These are phyloP conservation scores for Microplitis deprimator DNA, from an alignment of 2,888 invertebrate genomes.

Conservation along the genomic window DNA sequence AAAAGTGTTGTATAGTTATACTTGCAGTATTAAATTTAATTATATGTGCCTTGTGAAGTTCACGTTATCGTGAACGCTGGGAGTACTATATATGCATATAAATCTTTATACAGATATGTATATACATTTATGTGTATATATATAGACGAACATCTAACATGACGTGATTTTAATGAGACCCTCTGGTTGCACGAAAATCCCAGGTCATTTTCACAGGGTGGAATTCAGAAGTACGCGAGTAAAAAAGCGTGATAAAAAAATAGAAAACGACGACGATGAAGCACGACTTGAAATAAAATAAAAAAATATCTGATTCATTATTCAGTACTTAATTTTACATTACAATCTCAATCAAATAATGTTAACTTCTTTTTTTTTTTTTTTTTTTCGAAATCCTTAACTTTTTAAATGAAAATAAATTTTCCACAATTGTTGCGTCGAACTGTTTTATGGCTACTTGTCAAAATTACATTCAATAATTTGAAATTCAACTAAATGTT, in stretches of 20 bases:
- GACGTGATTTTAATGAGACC: conserved; percentile 32
- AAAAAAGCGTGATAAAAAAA: not conserved
- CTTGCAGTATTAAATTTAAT: conserved; percentile 63
- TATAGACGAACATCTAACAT: conserved; percentile 19
- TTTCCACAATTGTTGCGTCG: not conserved
- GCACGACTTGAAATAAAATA: not conserved
- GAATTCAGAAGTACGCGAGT: conserved; percentile 6
- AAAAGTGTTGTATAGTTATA: conserved; percentile 58
- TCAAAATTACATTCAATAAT: too few species aligned
- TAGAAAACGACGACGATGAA: not conserved
- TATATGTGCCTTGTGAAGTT: conserved; percentile 57
- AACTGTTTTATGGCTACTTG: too few species aligned
- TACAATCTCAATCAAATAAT: not conserved
- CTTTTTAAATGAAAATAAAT: not conserved
- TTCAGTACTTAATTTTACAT: conserved; percentile 16
- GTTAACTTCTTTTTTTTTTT: not conserved
- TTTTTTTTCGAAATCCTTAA: not conserved
- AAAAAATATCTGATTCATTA: conserved; percentile 10
- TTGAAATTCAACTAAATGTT: too few species aligned
- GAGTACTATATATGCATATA: not conserved
- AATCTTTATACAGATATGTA: not conserved
- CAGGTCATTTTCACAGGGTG: conserved; percentile 21
- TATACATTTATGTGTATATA: not conserved
- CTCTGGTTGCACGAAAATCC: conserved; percentile 28
- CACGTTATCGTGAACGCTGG: conserved; percentile 50